These are phyloP conservation scores for Bubo bubo DNA, from an alignment of 2,113 vertebrate species.

Conservation along the genomic window DNA sequence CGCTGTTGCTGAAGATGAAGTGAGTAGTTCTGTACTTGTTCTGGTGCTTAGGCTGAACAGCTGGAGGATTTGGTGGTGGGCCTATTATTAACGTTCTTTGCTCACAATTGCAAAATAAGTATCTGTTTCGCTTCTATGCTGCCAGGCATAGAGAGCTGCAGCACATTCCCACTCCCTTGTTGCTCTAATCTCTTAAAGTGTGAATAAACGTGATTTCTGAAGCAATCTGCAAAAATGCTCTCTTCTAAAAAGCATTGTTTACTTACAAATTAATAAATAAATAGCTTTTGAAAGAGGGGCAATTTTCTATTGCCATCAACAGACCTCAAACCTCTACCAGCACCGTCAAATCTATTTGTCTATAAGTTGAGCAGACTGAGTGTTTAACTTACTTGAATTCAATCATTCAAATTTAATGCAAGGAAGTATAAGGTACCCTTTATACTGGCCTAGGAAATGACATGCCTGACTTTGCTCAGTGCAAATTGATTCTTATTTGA, in stretches of 20 bases:
- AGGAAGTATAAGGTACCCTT: neutral
- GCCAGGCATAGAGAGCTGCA: neutral
- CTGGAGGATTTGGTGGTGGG: neutral
- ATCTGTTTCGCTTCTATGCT: neutral
- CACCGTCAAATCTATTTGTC: neutral
- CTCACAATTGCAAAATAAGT: neutral
- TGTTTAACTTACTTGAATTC: neutral
- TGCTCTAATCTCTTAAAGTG: neutral
- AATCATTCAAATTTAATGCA: neutral
- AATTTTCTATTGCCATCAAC: neutral
- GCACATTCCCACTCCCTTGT: neutral
- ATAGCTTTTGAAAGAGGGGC: neutral
- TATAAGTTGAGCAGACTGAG: neutral
- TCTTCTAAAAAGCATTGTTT: neutral
- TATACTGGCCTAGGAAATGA: neutral
- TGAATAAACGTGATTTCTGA: neutral
- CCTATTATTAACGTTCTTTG: neutral
- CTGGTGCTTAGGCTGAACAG: neutral
- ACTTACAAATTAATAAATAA: neutral
- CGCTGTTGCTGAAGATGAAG: neutral
- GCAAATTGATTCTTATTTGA: neutral
- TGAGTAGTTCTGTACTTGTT: neutral
- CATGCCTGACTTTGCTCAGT: neutral
- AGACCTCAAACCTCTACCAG: neutral
- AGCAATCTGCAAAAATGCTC: neutral